Evolutionary conservation across 2,113 vertebrate species (phyloP), one percentile per base, ranked within the genome.

Genomic region (Lophura nycthemera): DNA sequence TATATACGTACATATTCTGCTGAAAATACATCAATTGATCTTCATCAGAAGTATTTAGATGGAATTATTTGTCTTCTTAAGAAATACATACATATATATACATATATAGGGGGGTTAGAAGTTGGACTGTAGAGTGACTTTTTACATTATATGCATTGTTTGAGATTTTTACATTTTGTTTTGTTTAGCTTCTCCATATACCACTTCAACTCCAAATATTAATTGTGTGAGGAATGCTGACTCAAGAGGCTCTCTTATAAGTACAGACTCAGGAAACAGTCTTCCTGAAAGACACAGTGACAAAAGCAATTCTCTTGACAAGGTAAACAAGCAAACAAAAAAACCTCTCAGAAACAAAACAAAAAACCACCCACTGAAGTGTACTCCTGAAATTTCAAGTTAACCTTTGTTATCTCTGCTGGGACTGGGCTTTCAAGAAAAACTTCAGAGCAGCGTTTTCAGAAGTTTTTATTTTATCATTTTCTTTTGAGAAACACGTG

Each of bases 211-310:
- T 64, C 98, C 99, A 42, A 99, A 99, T 92, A 96, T 99, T 92
- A 99, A 98, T 88, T 98, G 97, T 1, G 99, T 99, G 89, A 98
- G 98, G 65, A 98, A 98, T 1, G 98, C 99, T 9, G 99, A 99
- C 95, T 99, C 99, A 2, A 98, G 99, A 57, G 98, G 98, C 17
- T 99, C 99, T 20, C 98, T 99, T 79, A 98, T 99, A 97, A 99
- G 99, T 98, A 99, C 98, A 1, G 99, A 99, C 83, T 99, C 99
- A 0, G 98, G 98, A 75, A 99, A 98, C 97, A 99, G 99, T 94
- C 97, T 99, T 65, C 98, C 97, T 42, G 99, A 99, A 92, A 99
- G 98, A 95, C 98, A 97, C 63, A 97, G 96, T 18, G 99, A 99
- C 71, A 99, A 99, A 96, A 98, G 97, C 95, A 99, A 98, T 96